Percentiles rank a stretch among this genome's conserved stretches.
Conservation (phyloP, 2,888 invertebrate genomes). For the Scaptodrosophila latifasciaeformis region DNA sequence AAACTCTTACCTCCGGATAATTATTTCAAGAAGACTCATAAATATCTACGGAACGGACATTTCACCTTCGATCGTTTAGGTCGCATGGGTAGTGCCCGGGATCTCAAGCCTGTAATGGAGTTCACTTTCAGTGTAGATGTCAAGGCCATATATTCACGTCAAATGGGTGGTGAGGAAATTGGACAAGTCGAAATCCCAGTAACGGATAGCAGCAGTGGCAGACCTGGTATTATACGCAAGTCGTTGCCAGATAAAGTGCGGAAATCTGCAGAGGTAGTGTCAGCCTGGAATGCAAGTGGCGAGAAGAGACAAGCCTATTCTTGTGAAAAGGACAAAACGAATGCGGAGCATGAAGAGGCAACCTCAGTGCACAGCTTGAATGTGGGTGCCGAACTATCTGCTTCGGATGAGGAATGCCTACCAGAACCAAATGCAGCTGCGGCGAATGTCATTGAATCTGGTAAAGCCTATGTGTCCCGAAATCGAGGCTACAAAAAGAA, state of each 20-base stretch:
- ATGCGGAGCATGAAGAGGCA: background rate
- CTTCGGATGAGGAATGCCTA: conserved; percentile 28
- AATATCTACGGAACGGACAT: conserved; percentile 33
- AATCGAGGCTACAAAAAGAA: background rate
- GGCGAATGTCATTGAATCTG: background rate
- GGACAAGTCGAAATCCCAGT: no score
- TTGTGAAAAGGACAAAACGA: background rate
- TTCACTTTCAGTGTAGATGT: conserved; percentile 57
- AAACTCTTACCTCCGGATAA: conserved; percentile 51
- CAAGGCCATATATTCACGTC: conserved; percentile 35
- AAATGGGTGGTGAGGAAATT: background rate
- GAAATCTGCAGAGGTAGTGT: no score
- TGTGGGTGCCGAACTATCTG: conserved; percentile 43
- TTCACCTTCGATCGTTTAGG: conserved; percentile 55
- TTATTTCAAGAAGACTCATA: conserved; percentile 37
- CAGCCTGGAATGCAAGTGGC: background rate
- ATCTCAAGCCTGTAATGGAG: conserved; percentile 59
- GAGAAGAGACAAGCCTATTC: background rate
- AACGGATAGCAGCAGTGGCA: background rate
- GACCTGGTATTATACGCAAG: no score
- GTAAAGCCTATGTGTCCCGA: background rate
- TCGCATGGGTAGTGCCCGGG: conserved; percentile 36
- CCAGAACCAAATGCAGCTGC: background rate
- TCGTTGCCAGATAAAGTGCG: no score
- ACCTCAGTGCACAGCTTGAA: conserved; percentile 32